phyloP scores from a whole-genome alignment of 2,888 invertebrate species.

The Phaedon cochleariae region DNA sequence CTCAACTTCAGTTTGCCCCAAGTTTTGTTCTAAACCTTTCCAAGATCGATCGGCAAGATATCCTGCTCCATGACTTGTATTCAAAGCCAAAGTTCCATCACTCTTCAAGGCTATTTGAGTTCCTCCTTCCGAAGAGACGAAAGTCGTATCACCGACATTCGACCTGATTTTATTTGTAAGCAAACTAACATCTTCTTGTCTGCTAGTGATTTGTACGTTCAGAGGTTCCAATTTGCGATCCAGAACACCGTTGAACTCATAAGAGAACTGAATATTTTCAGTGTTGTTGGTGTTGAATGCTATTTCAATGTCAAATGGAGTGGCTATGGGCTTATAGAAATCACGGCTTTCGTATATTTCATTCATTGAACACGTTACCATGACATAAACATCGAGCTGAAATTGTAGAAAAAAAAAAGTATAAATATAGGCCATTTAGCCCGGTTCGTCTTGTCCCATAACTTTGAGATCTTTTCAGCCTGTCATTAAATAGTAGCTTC shows the following conservation, averaged over 20 bases:
- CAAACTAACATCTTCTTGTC: constrained; percentile 74
- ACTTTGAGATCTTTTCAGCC: too few species aligned
- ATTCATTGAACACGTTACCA: constrained; percentile 92
- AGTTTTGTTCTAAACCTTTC: constrained; percentile 85
- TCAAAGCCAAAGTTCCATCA: constrained; percentile 63
- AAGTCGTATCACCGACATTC: constrained; percentile 41
- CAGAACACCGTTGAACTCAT: constrained; percentile 78
- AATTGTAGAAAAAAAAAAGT: constrained; percentile 42
- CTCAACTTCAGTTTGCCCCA: constrained; percentile 77
- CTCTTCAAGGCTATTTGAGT: constrained; percentile 57
- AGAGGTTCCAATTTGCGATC: constrained; percentile 19
- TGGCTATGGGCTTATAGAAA: constrained; percentile 89
- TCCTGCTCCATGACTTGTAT: constrained; percentile 69
- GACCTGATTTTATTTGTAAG: constrained; percentile 72
- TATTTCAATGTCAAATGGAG: constrained; percentile 91
- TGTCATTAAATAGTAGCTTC: too few species aligned
- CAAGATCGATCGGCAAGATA: constrained; percentile 76
- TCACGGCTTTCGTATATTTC: constrained; percentile 84
- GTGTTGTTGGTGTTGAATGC: constrained; percentile 72
- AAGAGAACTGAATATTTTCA: constrained; percentile 57
- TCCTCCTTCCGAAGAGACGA: constrained; percentile 21
- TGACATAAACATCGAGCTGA: constrained; percentile 89
- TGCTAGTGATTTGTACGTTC: neutral
- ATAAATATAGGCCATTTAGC: too few species aligned
- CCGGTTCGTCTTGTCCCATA: too few species aligned